Conservation (phyloP, 2,113 vertebrate genomes). For the Castor canadensis region DNA sequence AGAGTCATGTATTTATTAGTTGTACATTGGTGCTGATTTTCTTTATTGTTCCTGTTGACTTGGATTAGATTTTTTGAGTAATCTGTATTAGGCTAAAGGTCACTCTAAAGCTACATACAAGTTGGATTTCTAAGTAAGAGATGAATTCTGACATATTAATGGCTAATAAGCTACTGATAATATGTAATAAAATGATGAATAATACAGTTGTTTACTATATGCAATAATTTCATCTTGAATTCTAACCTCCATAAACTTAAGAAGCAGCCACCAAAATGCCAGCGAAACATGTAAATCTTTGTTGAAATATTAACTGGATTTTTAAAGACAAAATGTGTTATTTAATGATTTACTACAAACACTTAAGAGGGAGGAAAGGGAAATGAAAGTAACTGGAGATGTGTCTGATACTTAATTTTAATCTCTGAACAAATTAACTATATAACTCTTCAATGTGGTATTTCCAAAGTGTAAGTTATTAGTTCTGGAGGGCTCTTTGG, state of each 20-base stretch:
- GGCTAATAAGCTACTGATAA: not conserved
- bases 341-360: not conserved
- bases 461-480: not conserved
- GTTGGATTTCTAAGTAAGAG: not conserved
- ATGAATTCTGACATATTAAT: not conserved
- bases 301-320: not conserved
- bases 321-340: not conserved
- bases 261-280: not conserved
- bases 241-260: not conserved
- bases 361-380: not conserved
- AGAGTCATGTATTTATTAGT: not conserved
- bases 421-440: not conserved
- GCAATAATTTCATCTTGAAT: too few relatives aligned
- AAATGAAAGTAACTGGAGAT: not conserved
- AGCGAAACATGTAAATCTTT: not conserved
- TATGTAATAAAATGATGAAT: not conserved
- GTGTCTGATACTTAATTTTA: not conserved
- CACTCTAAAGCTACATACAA: conserved; percentile 55
- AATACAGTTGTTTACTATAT: not conserved
- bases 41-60: not conserved
- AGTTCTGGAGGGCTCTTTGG: not conserved
- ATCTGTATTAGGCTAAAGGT: conserved; percentile 65
- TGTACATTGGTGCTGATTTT: not conserved
- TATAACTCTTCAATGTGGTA: not conserved
- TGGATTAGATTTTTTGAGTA: conserved; percentile 45